Evolutionary conservation across 2,888 invertebrate species (phyloP), one percentile per base, ranked within the genome.

Genomic region (Andrena trimmerana): DNA sequence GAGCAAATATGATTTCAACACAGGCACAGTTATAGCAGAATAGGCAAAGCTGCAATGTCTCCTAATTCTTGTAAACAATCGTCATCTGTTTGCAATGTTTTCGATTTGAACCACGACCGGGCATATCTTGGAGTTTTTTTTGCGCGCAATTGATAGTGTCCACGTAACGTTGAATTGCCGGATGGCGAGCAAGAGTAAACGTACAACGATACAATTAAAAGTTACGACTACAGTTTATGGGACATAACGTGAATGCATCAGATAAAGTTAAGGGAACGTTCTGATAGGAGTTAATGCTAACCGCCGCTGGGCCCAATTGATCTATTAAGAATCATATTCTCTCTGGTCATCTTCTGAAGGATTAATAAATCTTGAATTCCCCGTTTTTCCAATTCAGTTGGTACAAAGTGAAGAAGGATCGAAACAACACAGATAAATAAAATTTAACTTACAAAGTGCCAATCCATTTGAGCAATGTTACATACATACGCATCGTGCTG

Each of bases 61-160:
- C 16, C 5, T 1, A 6, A 2, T n/a, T 13, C 5, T 8, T 6
- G 48, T 71, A 80, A 78, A 80, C 66, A 80, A 67, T 67, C 79
- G 71, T 80, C 80, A 80, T 71, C 62, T 78, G 33, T 71, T 67
- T 59, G 36, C n/a, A 29, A n/a, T n/a, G 36, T 52, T 33, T 50
- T 50, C 60, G 29, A n/a, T 57, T 57, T n/a, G 60, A 60, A 60
- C 33, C 5, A 29, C 13, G n/a, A 71, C 29, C 10, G 13, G 13
- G 24, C 27, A 29, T 29, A 60, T 62, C 20, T 36, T 16, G 20
- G 16, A 6, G 20, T 31, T 29, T 50, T 13, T 27, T 20, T 20
- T 10, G 36, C 72, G 31, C 16, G 29, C 24, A 48, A 59, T 73
- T 33, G 59, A 73, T 59, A 29, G 59, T 59, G 8, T 16, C 7